These are phyloP conservation scores for Sinodicranocentrus sp. DNA, from an alignment of 2,888 invertebrate genomes.

Conservation along the genomic window DNA sequence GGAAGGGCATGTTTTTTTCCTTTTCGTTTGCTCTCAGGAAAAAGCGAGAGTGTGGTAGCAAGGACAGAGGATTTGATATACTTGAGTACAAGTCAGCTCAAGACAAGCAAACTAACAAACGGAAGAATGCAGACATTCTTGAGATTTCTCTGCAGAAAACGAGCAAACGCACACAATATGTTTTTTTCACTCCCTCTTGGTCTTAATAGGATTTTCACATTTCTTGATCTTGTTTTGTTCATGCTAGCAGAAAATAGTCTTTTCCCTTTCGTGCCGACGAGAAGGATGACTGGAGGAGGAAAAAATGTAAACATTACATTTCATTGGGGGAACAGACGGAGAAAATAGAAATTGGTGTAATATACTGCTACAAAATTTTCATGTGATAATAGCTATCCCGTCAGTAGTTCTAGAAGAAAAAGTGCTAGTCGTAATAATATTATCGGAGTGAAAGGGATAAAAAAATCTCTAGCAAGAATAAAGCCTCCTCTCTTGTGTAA, in stretches of 20 bases:
- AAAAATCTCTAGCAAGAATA: conserved; percentile 1
- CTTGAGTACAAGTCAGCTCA: conserved; percentile 33
- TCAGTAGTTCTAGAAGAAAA: too few species aligned
- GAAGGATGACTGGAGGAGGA: neutral
- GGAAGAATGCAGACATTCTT: conserved; percentile 67
- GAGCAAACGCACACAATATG: conserved; percentile 67
- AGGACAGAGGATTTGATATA: conserved; percentile 16
- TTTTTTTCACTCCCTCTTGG: conserved; percentile 35
- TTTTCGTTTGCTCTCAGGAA: conserved; percentile 32
- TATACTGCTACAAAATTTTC: conserved; percentile 14
- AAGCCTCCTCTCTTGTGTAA: neutral
- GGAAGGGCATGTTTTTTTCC: conserved; percentile 50
- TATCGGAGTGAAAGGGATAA: neutral
- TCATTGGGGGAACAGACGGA: conserved; percentile 47
- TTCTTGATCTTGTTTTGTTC: conserved; percentile 67
- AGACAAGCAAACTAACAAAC: conserved; percentile 46
- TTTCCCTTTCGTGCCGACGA: conserved; percentile 38
- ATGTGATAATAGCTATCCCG: neutral
- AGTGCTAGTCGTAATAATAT: neutral
- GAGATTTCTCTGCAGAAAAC: conserved; percentile 63
- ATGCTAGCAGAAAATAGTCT: conserved; percentile 58
- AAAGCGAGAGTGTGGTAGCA: conserved; percentile 17
- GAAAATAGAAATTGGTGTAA: conserved; percentile 54
- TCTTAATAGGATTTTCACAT: conserved; percentile 69
- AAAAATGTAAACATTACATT: conserved; percentile 62